phyloP scores from a whole-genome alignment of 2,888 invertebrate species.

The Caenorhabditis becei region DNA sequence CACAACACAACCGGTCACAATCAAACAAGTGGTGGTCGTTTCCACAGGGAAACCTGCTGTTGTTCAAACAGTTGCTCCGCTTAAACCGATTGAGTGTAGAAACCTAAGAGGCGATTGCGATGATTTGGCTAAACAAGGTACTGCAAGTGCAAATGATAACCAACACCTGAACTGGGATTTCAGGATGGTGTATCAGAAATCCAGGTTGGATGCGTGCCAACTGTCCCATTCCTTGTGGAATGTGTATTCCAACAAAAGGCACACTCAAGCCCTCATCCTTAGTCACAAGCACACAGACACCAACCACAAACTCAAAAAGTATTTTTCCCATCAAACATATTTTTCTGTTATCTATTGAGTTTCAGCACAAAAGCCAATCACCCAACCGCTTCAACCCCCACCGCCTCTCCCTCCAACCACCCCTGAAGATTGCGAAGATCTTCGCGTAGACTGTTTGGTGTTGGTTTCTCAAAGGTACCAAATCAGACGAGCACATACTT shows the following conservation, averaged over 20 bases:
- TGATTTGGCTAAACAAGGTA: conserved; percentile 76
- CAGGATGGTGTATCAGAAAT: conserved; percentile 81
- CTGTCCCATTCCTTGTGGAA: conserved; percentile 77
- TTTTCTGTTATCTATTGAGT: conserved; percentile 32
- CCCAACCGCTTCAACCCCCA: conserved; percentile 38
- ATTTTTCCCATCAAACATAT: too few species aligned
- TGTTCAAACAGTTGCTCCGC: conserved; percentile 49
- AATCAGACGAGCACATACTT: too few species aligned
- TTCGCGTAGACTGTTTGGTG: conserved; percentile 78
- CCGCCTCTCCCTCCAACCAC: conserved; percentile 62
- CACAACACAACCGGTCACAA: conserved; percentile 33
- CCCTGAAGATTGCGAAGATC: conserved; percentile 76
- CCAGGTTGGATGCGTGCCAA: conserved; percentile 79
- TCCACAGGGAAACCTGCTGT: conserved; percentile 54
- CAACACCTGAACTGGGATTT: not conserved
- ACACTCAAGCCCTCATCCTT: conserved; percentile 19
- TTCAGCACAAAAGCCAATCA: conserved; percentile 56
- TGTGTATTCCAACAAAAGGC: conserved; percentile 66
- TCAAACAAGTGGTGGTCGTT: conserved; percentile 27
- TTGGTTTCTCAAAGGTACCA: conserved; percentile 67
- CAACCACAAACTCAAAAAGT: conserved; percentile 31
- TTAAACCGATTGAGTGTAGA: conserved; percentile 69
- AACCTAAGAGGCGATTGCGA: conserved; percentile 79
- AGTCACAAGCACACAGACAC: conserved; percentile 13
- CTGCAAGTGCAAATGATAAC: not conserved